These are phyloP conservation scores for Teinopalpus imperialis DNA, from an alignment of 2,888 invertebrate species.

Conservation along the genomic window DNA sequence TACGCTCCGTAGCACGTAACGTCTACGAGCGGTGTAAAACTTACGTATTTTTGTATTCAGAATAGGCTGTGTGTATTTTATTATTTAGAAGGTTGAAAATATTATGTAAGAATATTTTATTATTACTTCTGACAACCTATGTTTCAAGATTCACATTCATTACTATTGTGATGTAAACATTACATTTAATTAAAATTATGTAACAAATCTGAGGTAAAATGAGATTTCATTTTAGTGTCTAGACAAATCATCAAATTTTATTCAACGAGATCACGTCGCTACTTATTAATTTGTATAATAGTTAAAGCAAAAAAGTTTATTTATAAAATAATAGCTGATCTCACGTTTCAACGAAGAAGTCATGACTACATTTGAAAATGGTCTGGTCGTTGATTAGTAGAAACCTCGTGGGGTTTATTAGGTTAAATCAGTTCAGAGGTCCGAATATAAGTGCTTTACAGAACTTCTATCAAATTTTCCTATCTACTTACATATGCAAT, in stretches of 20 bases:
- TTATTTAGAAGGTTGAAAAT: conserved; percentile 6
- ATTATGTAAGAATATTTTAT: neutral
- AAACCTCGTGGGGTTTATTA: neutral
- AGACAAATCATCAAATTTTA: too few relatives aligned
- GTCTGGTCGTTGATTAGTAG: conserved; percentile 1
- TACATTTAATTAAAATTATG: too few relatives aligned
- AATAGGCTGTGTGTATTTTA: neutral
- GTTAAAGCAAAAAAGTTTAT: too few relatives aligned
- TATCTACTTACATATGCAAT: too few relatives aligned
- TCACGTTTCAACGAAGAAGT: conserved; percentile 2
- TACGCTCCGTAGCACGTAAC: conserved; percentile 59
- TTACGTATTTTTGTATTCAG: conserved; percentile 3
- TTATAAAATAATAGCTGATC: neutral
- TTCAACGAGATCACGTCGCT: too few relatives aligned
- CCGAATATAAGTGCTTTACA: conserved; percentile 1
- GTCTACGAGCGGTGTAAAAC: conserved; percentile 31
- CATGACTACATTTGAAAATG: neutral
- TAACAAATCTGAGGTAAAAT: too few relatives aligned
- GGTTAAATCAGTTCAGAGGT: conserved; percentile 3
- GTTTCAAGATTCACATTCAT: too few relatives aligned
- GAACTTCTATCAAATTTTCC: neutral
- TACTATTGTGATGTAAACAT: too few relatives aligned
- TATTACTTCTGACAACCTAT: too few relatives aligned
- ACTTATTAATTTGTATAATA: too few relatives aligned
- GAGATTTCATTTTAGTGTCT: too few relatives aligned